Evolutionary conservation across 2,888 invertebrate genomes (phyloP), one percentile per base, ranked within the genome.

Genomic region (Spodoptera littoralis): DNA sequence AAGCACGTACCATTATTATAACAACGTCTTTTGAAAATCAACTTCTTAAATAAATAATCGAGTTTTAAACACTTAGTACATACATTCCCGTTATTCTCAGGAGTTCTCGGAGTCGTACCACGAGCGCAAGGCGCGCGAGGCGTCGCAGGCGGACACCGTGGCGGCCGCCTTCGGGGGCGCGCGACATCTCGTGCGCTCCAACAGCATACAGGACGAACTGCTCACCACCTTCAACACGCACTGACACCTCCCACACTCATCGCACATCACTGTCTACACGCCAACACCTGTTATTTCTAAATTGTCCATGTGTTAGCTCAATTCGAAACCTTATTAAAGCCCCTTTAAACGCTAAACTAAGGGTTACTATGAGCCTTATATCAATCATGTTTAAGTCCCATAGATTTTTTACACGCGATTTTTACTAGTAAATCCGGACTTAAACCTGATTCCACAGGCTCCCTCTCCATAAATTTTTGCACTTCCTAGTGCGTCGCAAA

Each of bases 151-250:
- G 0, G 96, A 96, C 73, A 95, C 96, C 18, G 91, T 96, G 60
- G 86, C 93, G 24, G 94, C 95, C 50, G 96, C 96, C 13, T 92
- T 95, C 85, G 96, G 96, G 5, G 91, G 95, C 12, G 92, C 96
- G 52, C 91, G 96, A 47, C 95, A 95, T 76, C 95, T 97, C 71
- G 93, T 96, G 79, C 93, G 98, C 88, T 98, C 98, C 71, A 97
- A 97, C 91, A 97, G 97, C 95, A 97, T 98, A 92, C 97, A 97
- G 88, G 98, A 98, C 84, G 98, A 98, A 91, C 95, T 98, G 79
- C 95, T 96, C 76, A 93, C 93, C 76, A 93, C 84, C 85, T 89
- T 88, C 87, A 77, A 87, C 47, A 84, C 81, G 44, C 90, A 88
- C 64, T 90, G 83, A 84, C 27, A 53, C 45, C 53, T 13, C 49